Evolutionary conservation across 2,888 invertebrate genomes (phyloP), one percentile per base, ranked within the genome.

Genomic region (Hoplodrina ambigua): DNA sequence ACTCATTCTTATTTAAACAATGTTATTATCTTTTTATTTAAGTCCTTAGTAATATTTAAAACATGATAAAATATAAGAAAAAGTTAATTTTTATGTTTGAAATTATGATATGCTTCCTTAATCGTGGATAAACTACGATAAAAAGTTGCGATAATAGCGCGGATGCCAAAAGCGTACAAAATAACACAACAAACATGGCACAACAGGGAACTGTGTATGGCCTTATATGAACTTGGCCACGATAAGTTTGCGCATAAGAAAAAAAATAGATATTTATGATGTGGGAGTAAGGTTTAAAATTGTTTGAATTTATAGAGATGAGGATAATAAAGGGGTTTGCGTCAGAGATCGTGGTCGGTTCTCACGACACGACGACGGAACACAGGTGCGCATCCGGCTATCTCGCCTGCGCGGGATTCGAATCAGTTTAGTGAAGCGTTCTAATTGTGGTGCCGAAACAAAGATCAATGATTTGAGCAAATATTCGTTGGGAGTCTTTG

Each of bases 351-450:
- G 89, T 87, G 90, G 90, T 88, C 79, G 87, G 92, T 93, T 95
- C 94, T 93, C 94, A 95, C 94, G 94, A 88, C 84, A 73, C 63
- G 75, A 69, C 82, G 81, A 82, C 83, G 81, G 80, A 80, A 85
- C 94, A 94, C 95, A 95, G 95, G 95, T 95, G 95, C 92, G 93
- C 94, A 94, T 95, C 95, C 94, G 94, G 94, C 92, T 92, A 93
- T 94, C 94, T 94, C 88, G 85, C 83, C 83, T 85, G 83, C 86
- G 81, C 83, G 83, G 88, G 90, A 91, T 92, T 92, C 87, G 90
- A 91, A 90, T 91, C 90, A 86, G 89, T 90, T 90, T 87, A 85
- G 88, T 89, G 88, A 89, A 88, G 85, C 89, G 86, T 87, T 90
- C 90, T 92, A 92, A 92, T 91, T 91, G 89, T 88, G 85, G 80